Conservation (phyloP, 1,140 invertebrate species). For the Macrotrachela quadricornifera region DNA sequence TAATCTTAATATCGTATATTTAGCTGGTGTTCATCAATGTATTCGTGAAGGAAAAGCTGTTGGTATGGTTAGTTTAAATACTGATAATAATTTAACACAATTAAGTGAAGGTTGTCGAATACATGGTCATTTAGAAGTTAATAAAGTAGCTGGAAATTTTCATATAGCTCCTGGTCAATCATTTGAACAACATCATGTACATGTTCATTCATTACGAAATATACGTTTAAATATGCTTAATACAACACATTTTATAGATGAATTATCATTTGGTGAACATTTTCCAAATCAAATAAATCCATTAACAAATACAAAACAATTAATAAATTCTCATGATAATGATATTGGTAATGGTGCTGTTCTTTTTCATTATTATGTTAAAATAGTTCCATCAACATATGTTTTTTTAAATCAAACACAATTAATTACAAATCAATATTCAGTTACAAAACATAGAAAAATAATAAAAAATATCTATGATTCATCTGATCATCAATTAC, state of each 20-base stretch:
- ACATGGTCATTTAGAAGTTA: conserved; percentile 79
- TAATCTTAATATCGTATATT: too few species aligned
- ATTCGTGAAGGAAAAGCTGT: too few species aligned
- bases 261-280: conserved; percentile 71
- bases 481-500: conserved; percentile 58
- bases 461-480: conserved; percentile 18
- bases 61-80: too few species aligned
- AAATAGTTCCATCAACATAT: conserved; percentile 85
- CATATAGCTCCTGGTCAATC: conserved; percentile 86
- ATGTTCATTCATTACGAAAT: conserved; percentile 64
- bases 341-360: neutral
- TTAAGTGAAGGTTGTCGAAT: conserved; percentile 49
- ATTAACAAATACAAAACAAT: conserved; percentile 41
- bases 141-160: conserved; percentile 81
- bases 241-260: conserved; percentile 64
- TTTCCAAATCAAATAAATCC: conserved; percentile 74
- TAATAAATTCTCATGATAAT: neutral
- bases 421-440: conserved; percentile 74
- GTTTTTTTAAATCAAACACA: conserved; percentile 46
- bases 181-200: conserved; percentile 67
- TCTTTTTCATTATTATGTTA: conserved; percentile 52
- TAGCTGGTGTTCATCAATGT: too few species aligned
- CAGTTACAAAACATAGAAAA: conserved; percentile 64
- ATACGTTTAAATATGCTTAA: conserved; percentile 44
- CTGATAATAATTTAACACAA: too few species aligned